These are phyloP conservation scores for Sebastes steindachneri DNA, from an alignment of 2,797 vertebrate species.

Conservation along the genomic window DNA sequence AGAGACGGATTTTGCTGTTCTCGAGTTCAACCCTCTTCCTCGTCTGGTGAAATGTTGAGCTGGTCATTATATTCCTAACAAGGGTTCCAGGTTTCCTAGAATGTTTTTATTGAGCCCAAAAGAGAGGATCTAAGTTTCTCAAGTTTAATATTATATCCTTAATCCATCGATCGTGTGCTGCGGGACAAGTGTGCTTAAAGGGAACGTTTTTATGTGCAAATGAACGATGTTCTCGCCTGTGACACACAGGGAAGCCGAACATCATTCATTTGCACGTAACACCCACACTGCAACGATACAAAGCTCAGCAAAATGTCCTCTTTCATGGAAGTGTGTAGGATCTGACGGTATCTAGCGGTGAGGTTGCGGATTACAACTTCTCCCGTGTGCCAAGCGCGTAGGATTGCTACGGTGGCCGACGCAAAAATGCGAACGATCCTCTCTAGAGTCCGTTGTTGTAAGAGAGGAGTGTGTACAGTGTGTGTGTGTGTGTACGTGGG, in stretches of 20 bases:
- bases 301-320: not conserved
- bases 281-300: not conserved
- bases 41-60: no score
- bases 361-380: no score
- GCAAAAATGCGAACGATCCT: rapidly evolving
- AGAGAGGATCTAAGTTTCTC: not conserved
- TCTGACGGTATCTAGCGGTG: no score
- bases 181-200: not conserved
- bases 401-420: no score
- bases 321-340: not conserved
- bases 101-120: not conserved
- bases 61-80: no score
- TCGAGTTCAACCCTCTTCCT: no score
- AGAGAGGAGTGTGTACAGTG: no score
- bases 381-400: no score
- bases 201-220: not conserved
- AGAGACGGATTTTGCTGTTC: not conserved
- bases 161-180: not conserved
- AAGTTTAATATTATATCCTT: not conserved
- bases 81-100: not conserved
- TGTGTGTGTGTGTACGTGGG: no score
- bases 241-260: not conserved
- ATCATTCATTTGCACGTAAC: not conserved
- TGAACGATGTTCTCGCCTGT: not conserved
- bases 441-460: no score